A percentile compares a stretch with the other conserved stretches of the same genome.
Evolutionary conservation across 2,888 invertebrate species (phyloP).

Genomic region (Drosophila paramelanica): DNA sequence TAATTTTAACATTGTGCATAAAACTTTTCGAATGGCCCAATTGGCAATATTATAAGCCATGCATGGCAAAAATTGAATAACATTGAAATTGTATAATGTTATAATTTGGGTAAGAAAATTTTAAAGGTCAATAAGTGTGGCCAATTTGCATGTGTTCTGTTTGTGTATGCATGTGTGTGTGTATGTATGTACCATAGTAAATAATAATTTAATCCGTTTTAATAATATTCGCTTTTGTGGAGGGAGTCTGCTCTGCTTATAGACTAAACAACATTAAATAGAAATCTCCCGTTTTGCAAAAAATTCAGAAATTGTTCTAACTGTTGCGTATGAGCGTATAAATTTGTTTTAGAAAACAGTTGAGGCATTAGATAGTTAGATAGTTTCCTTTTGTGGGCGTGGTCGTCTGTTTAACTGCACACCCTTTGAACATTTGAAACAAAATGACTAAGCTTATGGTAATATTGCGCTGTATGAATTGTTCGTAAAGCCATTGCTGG

Average conservation of each 20-base stretch:
- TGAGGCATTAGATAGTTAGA: conserved; percentile 63
- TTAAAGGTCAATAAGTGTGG: conserved; percentile 25
- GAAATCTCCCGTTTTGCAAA: conserved; percentile 46
- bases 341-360: conserved; percentile 53
- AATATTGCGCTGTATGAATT: conserved; percentile 73
- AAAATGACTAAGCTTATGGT: conserved; percentile 69
- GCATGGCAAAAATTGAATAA: conserved; percentile 20
- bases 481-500: conserved; percentile 40
- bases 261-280: conserved; percentile 75
- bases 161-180: not conserved
- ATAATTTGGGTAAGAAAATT: conserved; percentile 16
- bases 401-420: conserved; percentile 3
- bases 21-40: conserved; percentile 17
- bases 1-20: conserved; percentile 17
- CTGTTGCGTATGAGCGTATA: conserved; percentile 37
- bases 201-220: conserved; percentile 49
- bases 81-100: conserved; percentile 12
- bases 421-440: conserved; percentile 44
- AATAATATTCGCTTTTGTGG: conserved; percentile 49
- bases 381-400: conserved; percentile 41
- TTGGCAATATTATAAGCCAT: conserved; percentile 16
- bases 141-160: not conserved
- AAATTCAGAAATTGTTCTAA: conserved; percentile 49
- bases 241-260: conserved; percentile 56
- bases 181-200: conserved; percentile 22